These are phyloP conservation scores for Scelioninae gen. 2 DNA, from an alignment of 2,888 invertebrate genomes.

Conservation along the genomic window DNA sequence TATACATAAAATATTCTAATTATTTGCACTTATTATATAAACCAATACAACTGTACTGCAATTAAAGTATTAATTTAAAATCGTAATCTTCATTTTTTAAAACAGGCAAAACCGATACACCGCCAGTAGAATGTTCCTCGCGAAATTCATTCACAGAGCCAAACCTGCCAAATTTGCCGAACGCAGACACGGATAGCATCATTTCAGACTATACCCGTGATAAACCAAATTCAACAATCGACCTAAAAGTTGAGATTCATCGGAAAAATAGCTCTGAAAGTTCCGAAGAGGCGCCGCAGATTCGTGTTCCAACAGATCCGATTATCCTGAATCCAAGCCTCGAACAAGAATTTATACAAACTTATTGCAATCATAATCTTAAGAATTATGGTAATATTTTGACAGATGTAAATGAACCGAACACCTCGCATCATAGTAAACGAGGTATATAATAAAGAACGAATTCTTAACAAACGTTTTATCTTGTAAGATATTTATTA, in stretches of 20 bases:
- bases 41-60: no score
- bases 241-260: constrained; percentile 95
- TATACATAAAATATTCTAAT: no score
- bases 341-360: constrained; percentile 65
- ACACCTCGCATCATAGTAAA: constrained; percentile 41
- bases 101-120: constrained; percentile 74
- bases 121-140: constrained; percentile 77
- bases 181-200: constrained; percentile 74
- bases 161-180: constrained; percentile 69
- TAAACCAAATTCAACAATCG: constrained; percentile 77
- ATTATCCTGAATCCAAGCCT: constrained; percentile 60
- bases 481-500: no score
- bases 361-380: constrained; percentile 20
- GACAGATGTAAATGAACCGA: constrained; percentile 64
- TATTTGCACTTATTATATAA: no score
- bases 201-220: constrained; percentile 74
- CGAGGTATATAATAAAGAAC: no score
- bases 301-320: constrained; percentile 68
- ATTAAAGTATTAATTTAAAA: not conserved
- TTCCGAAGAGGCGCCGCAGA: constrained; percentile 81
- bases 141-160: constrained; percentile 76
- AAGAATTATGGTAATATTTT: constrained; percentile 54
- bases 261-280: constrained; percentile 93
- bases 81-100: not conserved
- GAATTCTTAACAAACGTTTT: no score